Base-by-base conservation (phyloP, 2,113 vertebrate species). In the Caloenas nicobarica region DNA sequence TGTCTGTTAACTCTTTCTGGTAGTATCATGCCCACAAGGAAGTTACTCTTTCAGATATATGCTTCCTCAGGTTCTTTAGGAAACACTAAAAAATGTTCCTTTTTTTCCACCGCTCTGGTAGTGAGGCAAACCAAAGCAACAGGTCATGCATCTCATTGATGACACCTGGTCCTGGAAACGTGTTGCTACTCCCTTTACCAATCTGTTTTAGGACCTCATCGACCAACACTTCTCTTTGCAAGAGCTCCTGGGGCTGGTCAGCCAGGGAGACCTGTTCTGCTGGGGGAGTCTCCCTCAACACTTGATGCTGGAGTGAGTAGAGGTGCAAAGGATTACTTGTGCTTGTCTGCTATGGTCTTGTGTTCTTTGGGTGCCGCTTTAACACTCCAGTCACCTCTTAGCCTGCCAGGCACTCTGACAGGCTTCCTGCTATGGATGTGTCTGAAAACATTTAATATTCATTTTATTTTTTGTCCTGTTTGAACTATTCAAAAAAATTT, bases 121-220 rank as follows among this genome's bases (percentile, higher is more conserved):
- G 18, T 0, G 0, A 91, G 50, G 29, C 81, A 90, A 76, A 77
- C 44, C 2, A 6, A 85, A 94, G 33, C 0, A 0, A 16, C 21
- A 46, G 56, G 10, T 48, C 66, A n/a, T 16, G 14, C 22, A 66
- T 16, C 28, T 81, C 46, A 33, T 5, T 36, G 62, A 56, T 26
- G 61, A 8, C 44, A 76, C 26, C 33, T 50, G 21, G 16, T 61
- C 65, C 50, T 88, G 71, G 26, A 38, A 56, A 60, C 1, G 3
- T 0, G 1, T 42, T 79, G 50, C 36, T 54, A 11, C 23, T 91
- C 44, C 54, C 40, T 60, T 44, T 53, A 24, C 40, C 40, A 50
- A 3, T 65, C 57, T 88, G 34, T 72, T 76, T 36, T 31, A 61
- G 46, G 78, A 38, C 62, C 24, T 88, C 50, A 25, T 4, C 0